Conservation (phyloP, 1,140 invertebrate genomes). For the Dreissena rostriformis region DNA sequence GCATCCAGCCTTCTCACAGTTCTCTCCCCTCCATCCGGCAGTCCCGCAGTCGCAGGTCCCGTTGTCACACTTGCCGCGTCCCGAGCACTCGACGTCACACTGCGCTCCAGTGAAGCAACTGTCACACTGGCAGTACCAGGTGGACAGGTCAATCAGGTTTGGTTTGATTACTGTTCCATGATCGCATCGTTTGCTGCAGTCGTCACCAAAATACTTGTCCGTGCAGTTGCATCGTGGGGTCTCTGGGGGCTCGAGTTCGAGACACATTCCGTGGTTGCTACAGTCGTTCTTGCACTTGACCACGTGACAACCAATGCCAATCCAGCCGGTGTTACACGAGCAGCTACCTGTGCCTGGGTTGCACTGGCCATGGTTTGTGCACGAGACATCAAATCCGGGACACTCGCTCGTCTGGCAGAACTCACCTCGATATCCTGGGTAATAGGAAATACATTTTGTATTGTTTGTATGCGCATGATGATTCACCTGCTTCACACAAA, state of each 20-base stretch:
- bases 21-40: slow-evolving; percentile 62
- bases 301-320: slow-evolving; percentile 61
- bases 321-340: slow-evolving; percentile 66
- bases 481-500: no score
- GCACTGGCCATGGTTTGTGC: slow-evolving; percentile 59
- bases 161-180: slow-evolving; percentile 61
- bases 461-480: no score
- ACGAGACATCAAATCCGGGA: slow-evolving; percentile 57
- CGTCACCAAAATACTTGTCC: slow-evolving; percentile 67
- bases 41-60: slow-evolving; percentile 61
- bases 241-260: slow-evolving; percentile 33
- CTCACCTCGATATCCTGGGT: slow-evolving; percentile 41
- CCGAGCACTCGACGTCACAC: slow-evolving; percentile 59
- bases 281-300: slow-evolving; percentile 65
- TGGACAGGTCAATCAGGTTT: slow-evolving; percentile 38
- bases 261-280: slow-evolving; percentile 61
- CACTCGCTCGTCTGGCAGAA: slow-evolving; percentile 59
- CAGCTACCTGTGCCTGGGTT: slow-evolving; percentile 55
- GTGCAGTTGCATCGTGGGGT: slow-evolving; percentile 60
- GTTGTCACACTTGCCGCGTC: slow-evolving; percentile 50
- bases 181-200: slow-evolving; percentile 65
- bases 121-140: slow-evolving; percentile 57
- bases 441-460: no score
- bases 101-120: slow-evolving; percentile 54
- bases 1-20: slow-evolving; percentile 66